Conservation (phyloP, 2,888 invertebrate genomes). For the Esperia sulphurella region DNA sequence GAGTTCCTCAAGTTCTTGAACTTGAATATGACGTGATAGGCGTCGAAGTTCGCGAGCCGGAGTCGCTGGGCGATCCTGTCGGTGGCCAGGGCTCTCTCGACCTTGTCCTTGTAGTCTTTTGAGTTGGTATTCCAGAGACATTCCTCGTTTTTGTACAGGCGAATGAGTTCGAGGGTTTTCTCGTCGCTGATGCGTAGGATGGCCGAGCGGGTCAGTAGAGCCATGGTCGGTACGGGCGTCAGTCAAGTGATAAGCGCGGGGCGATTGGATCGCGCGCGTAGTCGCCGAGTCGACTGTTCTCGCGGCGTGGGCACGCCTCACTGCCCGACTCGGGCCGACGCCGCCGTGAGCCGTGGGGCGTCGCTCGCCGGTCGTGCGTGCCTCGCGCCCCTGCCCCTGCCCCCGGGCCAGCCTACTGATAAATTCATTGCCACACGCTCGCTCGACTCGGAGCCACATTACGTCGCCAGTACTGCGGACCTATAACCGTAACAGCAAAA, state of each 20-base stretch:
- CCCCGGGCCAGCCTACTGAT: no score
- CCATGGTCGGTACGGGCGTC: neutral
- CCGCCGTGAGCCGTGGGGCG: no score
- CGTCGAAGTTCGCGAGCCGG: constrained; percentile 37
- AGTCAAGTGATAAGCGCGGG: neutral
- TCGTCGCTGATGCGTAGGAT: constrained; percentile 33
- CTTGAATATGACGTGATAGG: constrained; percentile 45
- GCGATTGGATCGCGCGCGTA: constrained; percentile 9
- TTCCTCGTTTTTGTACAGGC: constrained; percentile 36
- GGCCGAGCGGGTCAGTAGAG: neutral
- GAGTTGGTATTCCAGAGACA: constrained; percentile 42
- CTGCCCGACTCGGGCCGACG: constrained; percentile 16
- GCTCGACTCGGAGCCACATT: no score
- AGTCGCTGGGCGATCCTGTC: constrained; percentile 38
- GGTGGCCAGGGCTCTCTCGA: constrained; percentile 26
- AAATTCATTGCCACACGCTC: no score
- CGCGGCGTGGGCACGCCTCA: constrained; percentile 32
- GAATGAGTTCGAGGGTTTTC: constrained; percentile 37
- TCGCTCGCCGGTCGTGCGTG: no score
- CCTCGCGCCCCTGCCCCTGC: no score
- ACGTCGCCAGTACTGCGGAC: no score
- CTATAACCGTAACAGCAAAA: no score
- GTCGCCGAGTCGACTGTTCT: constrained; percentile 16
- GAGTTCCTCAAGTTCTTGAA: constrained; percentile 54
- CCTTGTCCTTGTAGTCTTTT: constrained; percentile 32